Base-by-base conservation (phyloP, 2,888 invertebrate species). In the Phalera bucephala region DNA sequence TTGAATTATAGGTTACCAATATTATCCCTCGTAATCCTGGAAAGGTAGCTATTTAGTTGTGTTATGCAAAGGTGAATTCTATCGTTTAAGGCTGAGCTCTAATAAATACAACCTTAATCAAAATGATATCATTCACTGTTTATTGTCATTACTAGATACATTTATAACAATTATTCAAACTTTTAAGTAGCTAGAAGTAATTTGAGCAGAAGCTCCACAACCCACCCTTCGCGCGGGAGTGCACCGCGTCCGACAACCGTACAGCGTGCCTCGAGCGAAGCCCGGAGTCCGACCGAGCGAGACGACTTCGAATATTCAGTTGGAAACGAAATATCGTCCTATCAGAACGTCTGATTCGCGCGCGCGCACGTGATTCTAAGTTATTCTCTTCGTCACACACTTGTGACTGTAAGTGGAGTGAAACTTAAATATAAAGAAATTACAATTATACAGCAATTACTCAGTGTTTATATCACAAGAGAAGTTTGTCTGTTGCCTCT, bases 401-500 rank as follows among this genome's bases (percentile, higher is more conserved):
- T 68, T 80, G 79, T 82, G 78, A 83, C 81, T 72, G 68, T 57
- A 75, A 80, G 80, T 83, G 83, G 62, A 82, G 84, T 88, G 83
- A 77, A 78, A 72, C 61, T 71, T 52, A 63, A 55, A 64, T 52
- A 52, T 45, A 33, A 55, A 55, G 38, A 62, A 56, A 55, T 62
- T 49, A 45, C 56, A 53, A 20, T 46, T 43, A 45, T 39, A 48
- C 43, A 54, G 36, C 51, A 17, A 35, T 40, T 52, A 48, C 50
- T 57, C 51, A 43, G 47, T 40, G 40, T 48, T 46, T 54, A 41
- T 33, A 39, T 40, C 45, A 25, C 28, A 49, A 21, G 36, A 41
- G 37, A 34, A 50, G 34, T 35, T 40, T 38, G 21, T 34, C 39
- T 37, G 40, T 53, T 58, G 68, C 64, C 69, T 66, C 61, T 59